These are phyloP conservation scores for Anolis sagrei DNA, from an alignment of 2,113 vertebrate species.

Conservation along the genomic window DNA sequence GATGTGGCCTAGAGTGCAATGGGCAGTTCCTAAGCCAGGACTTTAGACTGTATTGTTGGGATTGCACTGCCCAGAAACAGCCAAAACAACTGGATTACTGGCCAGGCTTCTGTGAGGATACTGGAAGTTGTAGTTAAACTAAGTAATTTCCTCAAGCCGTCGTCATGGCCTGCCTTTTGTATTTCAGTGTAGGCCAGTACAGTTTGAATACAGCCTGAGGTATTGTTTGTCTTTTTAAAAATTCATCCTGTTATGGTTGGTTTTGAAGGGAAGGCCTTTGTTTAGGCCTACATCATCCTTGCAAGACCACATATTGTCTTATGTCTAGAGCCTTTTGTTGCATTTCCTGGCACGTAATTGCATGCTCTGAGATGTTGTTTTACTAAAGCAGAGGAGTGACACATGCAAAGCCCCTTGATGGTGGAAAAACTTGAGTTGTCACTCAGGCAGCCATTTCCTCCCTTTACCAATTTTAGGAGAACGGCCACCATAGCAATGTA, in stretches of 20 bases:
- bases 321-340: not conserved
- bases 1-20: not conserved
- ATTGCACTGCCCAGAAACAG: too few relatives aligned
- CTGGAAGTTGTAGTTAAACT: too few relatives aligned
- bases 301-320: not conserved
- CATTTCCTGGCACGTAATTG: not conserved
- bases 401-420: not conserved
- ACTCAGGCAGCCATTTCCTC: too few relatives aligned
- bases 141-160: too few relatives aligned
- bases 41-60: too few relatives aligned
- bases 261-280: not conserved
- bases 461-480: accelerated
- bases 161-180: not conserved
- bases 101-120: too few relatives aligned
- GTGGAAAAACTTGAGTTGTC: not conserved
- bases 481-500: not conserved
- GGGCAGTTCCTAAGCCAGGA: too few relatives aligned
- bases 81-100: too few relatives aligned
- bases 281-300: not conserved
- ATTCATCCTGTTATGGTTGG: not conserved
- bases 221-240: not conserved
- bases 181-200: not conserved
- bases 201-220: not conserved
- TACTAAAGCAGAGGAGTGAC: not conserved
- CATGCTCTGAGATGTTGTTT: not conserved